Conservation (phyloP, 2,797 vertebrate species). For the Glyptemys insculpta region DNA sequence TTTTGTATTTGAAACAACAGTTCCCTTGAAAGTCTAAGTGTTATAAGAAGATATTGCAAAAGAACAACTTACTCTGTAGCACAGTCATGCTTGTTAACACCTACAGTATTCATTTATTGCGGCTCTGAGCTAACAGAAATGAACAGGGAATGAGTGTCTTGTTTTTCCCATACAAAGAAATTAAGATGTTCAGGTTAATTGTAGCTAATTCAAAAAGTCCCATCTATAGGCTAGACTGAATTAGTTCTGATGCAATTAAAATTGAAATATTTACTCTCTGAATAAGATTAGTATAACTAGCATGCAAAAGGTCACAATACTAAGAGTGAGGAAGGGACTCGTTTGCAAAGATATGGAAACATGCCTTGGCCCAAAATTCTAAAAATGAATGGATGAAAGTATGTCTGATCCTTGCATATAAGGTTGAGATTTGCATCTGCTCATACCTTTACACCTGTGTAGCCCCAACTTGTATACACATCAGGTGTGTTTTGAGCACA, state of each 20-base stretch:
- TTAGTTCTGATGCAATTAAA: background rate
- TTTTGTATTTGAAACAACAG: conserved; percentile 61
- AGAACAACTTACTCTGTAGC: conserved; percentile 22
- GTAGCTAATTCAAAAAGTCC: background rate
- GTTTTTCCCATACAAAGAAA: conserved; percentile 31
- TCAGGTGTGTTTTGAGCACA: rapidly evolving
- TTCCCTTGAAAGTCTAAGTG: background rate
- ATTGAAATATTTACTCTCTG: background rate
- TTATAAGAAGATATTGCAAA: conserved; percentile 30
- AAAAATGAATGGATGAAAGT: background rate
- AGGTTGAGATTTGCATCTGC: background rate
- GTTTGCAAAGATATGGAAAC: background rate
- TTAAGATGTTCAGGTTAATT: background rate
- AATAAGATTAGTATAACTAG: background rate
- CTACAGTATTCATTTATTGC: conserved; percentile 12
- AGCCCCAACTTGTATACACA: background rate
- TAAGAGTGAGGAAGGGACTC: background rate
- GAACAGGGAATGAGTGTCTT: conserved; percentile 21
- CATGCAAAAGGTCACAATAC: background rate
- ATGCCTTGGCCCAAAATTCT: background rate
- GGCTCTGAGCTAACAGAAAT: conserved; percentile 27
- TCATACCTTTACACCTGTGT: background rate
- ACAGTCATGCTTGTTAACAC: conserved; percentile 43
- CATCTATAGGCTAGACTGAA: background rate
- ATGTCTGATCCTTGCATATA: background rate